These are phyloP conservation scores for Erythrolamprus reginae DNA, from an alignment of 2,113 vertebrate species.

Conservation along the genomic window DNA sequence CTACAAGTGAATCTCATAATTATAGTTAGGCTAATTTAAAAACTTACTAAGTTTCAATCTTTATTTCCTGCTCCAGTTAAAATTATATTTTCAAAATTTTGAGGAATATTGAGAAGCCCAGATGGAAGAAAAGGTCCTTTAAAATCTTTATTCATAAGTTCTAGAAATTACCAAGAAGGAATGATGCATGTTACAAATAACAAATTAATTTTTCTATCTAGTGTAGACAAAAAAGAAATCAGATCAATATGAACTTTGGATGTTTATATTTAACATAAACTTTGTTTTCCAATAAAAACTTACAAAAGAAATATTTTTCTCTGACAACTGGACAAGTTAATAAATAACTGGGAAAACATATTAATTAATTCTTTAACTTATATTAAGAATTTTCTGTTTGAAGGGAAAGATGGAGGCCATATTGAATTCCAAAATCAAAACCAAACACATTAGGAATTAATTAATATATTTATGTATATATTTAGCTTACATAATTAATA, in stretches of 20 bases:
- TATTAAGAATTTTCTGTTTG: neutral
- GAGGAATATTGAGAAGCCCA: neutral
- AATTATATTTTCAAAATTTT: too few species aligned
- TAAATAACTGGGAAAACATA: neutral
- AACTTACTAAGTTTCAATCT: neutral
- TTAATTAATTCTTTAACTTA: neutral
- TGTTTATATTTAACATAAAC: neutral
- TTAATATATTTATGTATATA: neutral
- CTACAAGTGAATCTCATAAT: neutral
- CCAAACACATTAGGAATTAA: neutral
- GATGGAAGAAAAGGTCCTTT: neutral
- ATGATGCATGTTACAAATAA: neutral
- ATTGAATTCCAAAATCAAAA: neutral
- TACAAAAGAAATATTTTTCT: neutral
- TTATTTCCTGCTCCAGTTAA: neutral
- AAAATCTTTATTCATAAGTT: neutral
- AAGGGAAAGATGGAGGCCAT: neutral
- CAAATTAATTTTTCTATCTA: neutral
- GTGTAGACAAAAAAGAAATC: neutral
- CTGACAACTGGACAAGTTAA: neutral
- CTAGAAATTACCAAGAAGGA: neutral
- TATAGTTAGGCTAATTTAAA: neutral
- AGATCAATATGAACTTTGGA: neutral
- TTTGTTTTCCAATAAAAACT: neutral
- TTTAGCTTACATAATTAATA: neutral